Base-by-base conservation (phyloP, 2,888 invertebrate species). In the Sarcophaga variegata region DNA sequence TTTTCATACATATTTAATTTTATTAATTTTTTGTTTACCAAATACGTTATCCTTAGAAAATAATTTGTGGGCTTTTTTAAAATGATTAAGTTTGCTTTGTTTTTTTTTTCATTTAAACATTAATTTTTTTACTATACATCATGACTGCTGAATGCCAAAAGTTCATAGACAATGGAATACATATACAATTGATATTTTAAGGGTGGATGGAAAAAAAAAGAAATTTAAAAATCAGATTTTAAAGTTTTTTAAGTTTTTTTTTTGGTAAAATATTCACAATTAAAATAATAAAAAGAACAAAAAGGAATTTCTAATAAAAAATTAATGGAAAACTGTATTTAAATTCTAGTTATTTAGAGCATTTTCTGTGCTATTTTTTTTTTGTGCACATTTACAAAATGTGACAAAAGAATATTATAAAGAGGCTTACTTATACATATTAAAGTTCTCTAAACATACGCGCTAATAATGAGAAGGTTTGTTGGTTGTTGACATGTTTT, bases 371-470 rank as follows among this genome's bases (percentile, higher is more conserved):
- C 37, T 37, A 37, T 74, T 62, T 59, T 59, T 25, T 17, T 49
- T 59, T 27, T 75, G 25, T 63, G 62, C 71, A 49, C 79, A 85
- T 79, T 85, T 63, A 85, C 78, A 83, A 85, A 86, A 82, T 79
- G 76, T 78, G 63, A 63, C 14, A 71, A 71, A 45, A 75, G 77
- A 17, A 72, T 60, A 66, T 37, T 22, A 63, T 45, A 62, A 37
- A 60, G 66, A 69, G 70, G 25, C 17, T 59, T 22, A 25, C 27
- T 54, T 54, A 54, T 17, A 54, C 12, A 49, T 47, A n/a, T 22
- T n/a, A 54, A 64, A 37, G 11, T 72, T 20, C 45, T 67, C 25
- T 79, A 59, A 76, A 64, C 78, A 83, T 78, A 86, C 76, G 77
- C 86, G 78, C 54, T 72, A 76, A 69, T 71, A 14, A 70, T 64